Conservation (phyloP, 2,113 vertebrate genomes). For the Aegithalos caudatus region DNA sequence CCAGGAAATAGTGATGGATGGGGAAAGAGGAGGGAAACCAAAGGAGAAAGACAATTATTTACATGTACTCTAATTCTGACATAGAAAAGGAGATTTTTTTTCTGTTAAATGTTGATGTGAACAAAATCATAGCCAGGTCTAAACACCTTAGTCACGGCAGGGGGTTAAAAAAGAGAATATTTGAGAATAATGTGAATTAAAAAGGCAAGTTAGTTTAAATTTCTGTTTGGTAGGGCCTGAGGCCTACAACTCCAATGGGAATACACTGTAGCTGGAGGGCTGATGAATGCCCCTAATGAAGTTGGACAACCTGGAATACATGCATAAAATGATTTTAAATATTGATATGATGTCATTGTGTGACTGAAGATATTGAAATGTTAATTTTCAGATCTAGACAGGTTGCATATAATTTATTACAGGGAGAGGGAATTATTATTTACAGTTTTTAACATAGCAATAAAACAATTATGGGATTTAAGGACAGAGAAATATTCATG, state of each 20-base stretch:
- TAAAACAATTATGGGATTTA: constrained; percentile 71
- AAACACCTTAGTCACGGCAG: constrained; percentile 70
- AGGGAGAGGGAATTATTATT: constrained; percentile 79
- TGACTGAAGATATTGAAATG: constrained; percentile 90
- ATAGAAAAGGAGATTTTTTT: constrained; percentile 33
- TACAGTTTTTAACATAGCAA: constrained; percentile 78
- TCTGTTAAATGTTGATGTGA: constrained; percentile 46
- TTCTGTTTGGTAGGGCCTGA: constrained; percentile 84
- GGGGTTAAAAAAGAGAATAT: constrained; percentile 70
- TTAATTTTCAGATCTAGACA: constrained; percentile 92
- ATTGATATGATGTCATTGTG: constrained; percentile 94
- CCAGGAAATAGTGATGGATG: not conserved
- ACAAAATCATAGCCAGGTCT: constrained; percentile 46
- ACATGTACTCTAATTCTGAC: not conserved
- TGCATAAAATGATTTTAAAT: constrained; percentile 99
- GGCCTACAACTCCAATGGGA: constrained; percentile 83
- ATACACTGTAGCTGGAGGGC: constrained; percentile 80
- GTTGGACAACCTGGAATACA: constrained; percentile 98
- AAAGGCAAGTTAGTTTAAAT: constrained; percentile 83
- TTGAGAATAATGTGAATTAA: constrained; percentile 81
- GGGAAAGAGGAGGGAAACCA: not conserved
- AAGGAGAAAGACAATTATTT: constrained; percentile 5
- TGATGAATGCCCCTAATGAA: constrained; percentile 99
- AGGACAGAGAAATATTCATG: constrained; percentile 20
- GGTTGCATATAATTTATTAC: constrained; percentile 79